A percentile compares a stretch with the other conserved stretches of the same genome.
Conservation (phyloP, 2,888 invertebrate genomes). For the Neoitamus cyanurus region DNA sequence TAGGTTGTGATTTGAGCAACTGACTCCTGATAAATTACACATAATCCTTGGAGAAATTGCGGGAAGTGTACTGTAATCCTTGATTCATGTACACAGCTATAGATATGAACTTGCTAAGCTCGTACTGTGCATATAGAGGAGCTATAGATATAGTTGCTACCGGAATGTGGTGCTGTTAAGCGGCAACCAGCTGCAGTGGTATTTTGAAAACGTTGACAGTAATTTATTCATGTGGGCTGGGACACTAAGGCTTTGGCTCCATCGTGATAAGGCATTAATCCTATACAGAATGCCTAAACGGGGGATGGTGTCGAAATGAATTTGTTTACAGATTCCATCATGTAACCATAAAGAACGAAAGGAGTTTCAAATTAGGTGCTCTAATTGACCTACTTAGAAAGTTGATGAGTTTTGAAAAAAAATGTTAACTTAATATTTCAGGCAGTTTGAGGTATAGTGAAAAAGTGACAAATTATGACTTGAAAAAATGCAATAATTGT, state of each 20-base stretch:
- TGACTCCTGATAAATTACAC: conserved; percentile 42
- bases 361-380: too few species aligned
- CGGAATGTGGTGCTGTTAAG: background rate
- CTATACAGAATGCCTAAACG: background rate
- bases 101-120: background rate
- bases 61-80: conserved; percentile 31
- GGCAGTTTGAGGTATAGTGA: too few species aligned
- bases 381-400: too few species aligned
- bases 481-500: too few species aligned
- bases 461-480: too few species aligned
- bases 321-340: background rate
- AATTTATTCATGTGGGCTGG: background rate
- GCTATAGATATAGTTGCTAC: background rate
- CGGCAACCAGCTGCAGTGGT: background rate
- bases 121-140: background rate
- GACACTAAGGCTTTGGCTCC: background rate
- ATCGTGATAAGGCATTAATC: background rate
- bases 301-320: background rate
- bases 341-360: background rate
- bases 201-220: background rate
- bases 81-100: background rate
- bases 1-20: conserved; percentile 33
- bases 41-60: conserved; percentile 27
- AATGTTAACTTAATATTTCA: too few species aligned
- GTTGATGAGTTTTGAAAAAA: too few species aligned